Conservation (phyloP, 2,797 vertebrate species). For the Trachops cirrhosus region DNA sequence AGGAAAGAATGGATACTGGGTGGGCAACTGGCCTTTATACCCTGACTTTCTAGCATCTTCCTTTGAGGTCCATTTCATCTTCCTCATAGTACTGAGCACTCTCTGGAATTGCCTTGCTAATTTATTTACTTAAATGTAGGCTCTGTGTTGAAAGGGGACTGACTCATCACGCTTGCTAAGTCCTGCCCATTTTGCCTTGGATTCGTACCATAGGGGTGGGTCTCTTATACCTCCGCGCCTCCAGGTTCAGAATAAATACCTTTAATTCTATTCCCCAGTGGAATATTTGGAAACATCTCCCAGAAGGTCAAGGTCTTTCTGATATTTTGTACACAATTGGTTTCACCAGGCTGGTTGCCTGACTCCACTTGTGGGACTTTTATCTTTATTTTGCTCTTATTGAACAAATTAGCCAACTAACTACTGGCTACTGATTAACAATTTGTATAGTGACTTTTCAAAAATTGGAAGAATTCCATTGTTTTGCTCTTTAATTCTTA, state of each 20-base stretch:
- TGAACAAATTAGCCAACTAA: slow-evolving; percentile 75
- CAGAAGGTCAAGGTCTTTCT: neutral
- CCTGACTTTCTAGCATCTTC: neutral
- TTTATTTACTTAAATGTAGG: neutral
- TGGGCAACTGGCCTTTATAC: neutral
- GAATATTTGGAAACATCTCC: neutral
- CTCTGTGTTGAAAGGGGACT: neutral
- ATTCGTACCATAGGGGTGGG: neutral
- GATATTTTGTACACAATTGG: neutral
- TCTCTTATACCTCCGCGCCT: neutral
- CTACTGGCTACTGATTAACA: slow-evolving; percentile 76
- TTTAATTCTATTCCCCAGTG: neutral
- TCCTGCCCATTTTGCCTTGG: neutral
- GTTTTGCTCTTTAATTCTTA: slow-evolving; percentile 83
- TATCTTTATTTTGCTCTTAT: slow-evolving; percentile 38
- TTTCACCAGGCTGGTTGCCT: neutral
- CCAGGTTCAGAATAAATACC: neutral
- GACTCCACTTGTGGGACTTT: neutral
- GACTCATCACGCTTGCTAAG: rapidly evolving
- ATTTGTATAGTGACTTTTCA: slow-evolving; percentile 69
- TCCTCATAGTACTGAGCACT: neutral
- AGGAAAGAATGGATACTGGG: neutral
- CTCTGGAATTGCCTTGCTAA: neutral
- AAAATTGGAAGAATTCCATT: slow-evolving; percentile 78
- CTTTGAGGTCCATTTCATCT: neutral